Evolutionary conservation across 2,797 vertebrate species (phyloP), one percentile per base, ranked within the genome.

Genomic region (Acrossocheilus fasciatus): DNA sequence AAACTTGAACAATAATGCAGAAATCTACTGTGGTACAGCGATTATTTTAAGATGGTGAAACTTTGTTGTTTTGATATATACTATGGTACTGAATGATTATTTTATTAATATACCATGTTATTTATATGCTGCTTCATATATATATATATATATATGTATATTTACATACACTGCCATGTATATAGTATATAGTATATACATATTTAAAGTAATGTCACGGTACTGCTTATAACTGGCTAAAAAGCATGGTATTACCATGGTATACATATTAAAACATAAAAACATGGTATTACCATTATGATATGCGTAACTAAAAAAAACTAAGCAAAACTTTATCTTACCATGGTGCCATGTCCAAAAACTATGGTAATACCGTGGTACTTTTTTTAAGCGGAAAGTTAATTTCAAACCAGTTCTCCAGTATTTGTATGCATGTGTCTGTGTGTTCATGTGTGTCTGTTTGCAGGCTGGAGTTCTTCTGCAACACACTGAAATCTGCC

Each of bases 401-500:
- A 47, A 39, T 75, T 74, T 74, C 17, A 73, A 20, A 57, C 52
- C 41, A 73, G 70, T 59, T 75, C 54, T 74, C 36, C 17, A 34
- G 41, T 75, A 36, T 77, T 64, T 77, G 41, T 78, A 45, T 80
- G 81, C 72, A 68, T 78, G 73, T 79, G 17, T 73, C 64, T 87
- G 68, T 64, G 43, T 87, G 82, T 81, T 45, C 79, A 81, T 84
- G 72, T 69, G 72, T 69, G 52, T 72, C 64, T 68, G 75, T 78
- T 75, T 81, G 43, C 50, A 14, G 41, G n/a, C 64, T 59, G 54
- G 59, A 77, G 69, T 68, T 81, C 62, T 47, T 50, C 43, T 68
- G 79, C 86, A 89, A 88, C 88, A 74, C 78, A 85, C 76, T 85
- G 80, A 88, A 86, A 87, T 70, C 54, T 57, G 64, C 47, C 81